Evolutionary conservation across 35 echinoderm and acorn worm species (phyloP).

Genomic region (Anneissia japonica): DNA sequence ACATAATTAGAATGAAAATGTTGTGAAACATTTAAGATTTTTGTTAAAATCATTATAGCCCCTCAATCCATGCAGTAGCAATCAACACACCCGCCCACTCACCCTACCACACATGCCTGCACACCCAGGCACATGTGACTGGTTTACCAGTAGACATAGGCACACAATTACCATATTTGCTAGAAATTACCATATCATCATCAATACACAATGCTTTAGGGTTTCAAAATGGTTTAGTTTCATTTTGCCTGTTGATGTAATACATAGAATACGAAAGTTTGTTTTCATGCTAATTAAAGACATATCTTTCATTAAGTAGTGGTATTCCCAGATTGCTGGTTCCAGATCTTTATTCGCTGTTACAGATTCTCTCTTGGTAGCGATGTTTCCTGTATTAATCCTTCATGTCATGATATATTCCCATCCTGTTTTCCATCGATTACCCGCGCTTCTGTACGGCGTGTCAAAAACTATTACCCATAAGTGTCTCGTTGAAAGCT

Average conservation of each 20-base stretch:
- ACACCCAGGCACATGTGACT: neutral
- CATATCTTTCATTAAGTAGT: neutral
- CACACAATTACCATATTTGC: neutral
- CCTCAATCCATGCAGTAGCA: neutral
- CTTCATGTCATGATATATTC: neutral
- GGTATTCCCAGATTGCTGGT: neutral
- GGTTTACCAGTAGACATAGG: neutral
- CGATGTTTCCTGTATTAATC: neutral
- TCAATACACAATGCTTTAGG: neutral
- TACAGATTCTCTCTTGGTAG: neutral
- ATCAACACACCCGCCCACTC: neutral
- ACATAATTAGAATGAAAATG: too few relatives aligned
- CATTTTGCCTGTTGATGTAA: neutral
- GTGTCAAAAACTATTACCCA: neutral
- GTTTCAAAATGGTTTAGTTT: neutral
- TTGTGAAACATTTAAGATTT: too few relatives aligned
- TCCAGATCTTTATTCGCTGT: neutral
- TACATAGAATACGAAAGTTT: neutral
- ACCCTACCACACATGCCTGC: neutral
- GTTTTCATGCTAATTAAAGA: neutral
- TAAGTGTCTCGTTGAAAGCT: neutral
- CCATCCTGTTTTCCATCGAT: neutral
- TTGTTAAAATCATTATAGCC: too few relatives aligned
- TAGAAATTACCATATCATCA: neutral
- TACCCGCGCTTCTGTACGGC: neutral